Base-by-base conservation (phyloP, 2,888 invertebrate genomes). In the Nemapogon koenigi region DNA sequence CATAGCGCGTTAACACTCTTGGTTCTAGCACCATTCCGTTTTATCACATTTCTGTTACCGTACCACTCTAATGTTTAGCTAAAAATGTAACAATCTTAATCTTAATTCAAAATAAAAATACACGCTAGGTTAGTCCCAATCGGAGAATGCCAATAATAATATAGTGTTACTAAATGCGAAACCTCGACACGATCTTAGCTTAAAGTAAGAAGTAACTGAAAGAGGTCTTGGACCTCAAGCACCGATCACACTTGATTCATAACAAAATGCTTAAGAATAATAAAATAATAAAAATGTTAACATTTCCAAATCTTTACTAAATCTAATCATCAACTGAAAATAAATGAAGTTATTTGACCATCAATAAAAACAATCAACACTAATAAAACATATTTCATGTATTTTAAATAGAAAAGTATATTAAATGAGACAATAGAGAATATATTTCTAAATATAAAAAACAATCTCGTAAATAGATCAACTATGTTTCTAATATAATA, bases 21-120 rank as follows among this genome's bases (percentile, higher is more conserved):
- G 78, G 72, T 78, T 76, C 76, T 79, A 80, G 80, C 80, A 80
- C 80, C 80, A 79, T 79, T 72, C 79, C 79, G 65, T 78, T 79
- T 76, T 80, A 80, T 80, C 80, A 80, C 80, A 80, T 72, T 76
- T 79, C 79, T 66, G 79, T 80, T 79, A 79, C 75, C 75, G 78
- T 80, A 80, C 79, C 80, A 78, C 78, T 76, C 80, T 80, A 80
- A 78, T 68, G 75, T 72, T 79, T 76, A 73, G 78, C 73, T 80
- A 80, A 78, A 76, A 75, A 69, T 79, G 72, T 78, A 79, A 79
- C 79, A 79, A 76, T 73, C 75, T 78, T 80, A 79, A 67, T 57
- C 60, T 72, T 78, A 78, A 76, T 76, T 73, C 68, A 76, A 76
- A 69, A 76, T 67, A 70, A n/a, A 71, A 69, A 70, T 76, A 75